Base-by-base conservation (phyloP, 2,113 vertebrate genomes). In the Hipposideros armiger region DNA sequence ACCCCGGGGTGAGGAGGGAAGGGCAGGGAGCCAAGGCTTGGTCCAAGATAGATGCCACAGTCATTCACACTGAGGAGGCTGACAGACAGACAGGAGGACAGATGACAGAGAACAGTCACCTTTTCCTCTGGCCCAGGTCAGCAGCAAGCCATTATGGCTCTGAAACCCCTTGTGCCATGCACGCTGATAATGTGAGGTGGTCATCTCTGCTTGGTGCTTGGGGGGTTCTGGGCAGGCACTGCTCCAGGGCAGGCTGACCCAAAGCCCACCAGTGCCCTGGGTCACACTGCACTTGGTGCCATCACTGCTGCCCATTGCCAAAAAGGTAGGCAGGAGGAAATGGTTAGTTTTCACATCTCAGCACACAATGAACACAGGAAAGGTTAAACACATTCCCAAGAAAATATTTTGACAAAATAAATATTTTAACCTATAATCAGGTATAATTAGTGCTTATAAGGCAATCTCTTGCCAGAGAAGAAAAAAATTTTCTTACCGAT, bases 371-470 rank as follows among this genome's bases (percentile, higher is more conserved):
- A 95, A 96, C 97, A 97, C 85, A 87, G 80, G 94, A 95, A 96
- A 93, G 96, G 97, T 98, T 98, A 98, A 98, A 97, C 91, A 97
- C 88, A 94, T 93, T 11, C 81, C 88, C 87, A 94, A 97, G 97
- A 93, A 97, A 96, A 97, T 90, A 94, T 66, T 97, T 93, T 80
- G 97, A 98, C 98, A 98, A 98, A 98, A 98, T 98, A 98, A 99
- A 99, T 98, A 99, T 67, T 97, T 98, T 70, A 98, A 98, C 96
- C 98, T 98, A 96, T 93, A 93, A 87, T 0, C 96, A 96, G 95
- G 94, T 77, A 4, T 60, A 42, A 97, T 98, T 98, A 98, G 98
- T 97, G 90, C 94, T 97, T 96, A 95, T 74, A 92, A 90, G 95
- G 97, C 36, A 36, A 36, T 36, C 36, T 36, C 50, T 87, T 73